A percentile compares a stretch with the other conserved stretches of the same genome.
These are phyloP conservation scores for Cyprinus carpio DNA, from an alignment of 2,113 vertebrate genomes.

Conservation along the genomic window DNA sequence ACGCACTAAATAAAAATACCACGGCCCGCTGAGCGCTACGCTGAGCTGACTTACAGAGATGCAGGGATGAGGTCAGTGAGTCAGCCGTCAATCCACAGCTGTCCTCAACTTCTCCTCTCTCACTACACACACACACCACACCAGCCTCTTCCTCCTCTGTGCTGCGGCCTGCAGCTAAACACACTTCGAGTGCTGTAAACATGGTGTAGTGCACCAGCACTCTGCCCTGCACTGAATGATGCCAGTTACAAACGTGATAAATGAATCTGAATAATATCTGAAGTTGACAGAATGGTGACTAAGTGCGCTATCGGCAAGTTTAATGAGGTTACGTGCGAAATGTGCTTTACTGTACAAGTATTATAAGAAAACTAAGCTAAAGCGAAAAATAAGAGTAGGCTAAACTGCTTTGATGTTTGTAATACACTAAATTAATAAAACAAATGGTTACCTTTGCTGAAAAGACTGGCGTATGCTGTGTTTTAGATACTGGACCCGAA, in stretches of 20 bases:
- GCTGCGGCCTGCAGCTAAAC: conserved; percentile 32
- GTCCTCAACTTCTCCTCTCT: conserved; percentile 34
- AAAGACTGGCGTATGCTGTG: background rate
- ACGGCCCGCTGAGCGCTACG: no score
- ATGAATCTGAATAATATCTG: background rate
- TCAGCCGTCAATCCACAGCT: conserved; percentile 50
- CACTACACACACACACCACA: background rate
- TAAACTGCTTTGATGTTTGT: background rate
- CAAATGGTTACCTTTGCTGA: background rate
- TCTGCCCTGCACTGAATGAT: conserved; percentile 23
- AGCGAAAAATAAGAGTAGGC: background rate
- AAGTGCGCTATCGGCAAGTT: background rate
- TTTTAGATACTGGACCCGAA: background rate
- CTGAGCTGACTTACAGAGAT: no score
- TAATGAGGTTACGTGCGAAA: background rate
- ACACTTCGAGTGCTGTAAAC: conserved; percentile 3
- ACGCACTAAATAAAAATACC: no score
- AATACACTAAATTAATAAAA: background rate
- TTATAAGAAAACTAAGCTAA: background rate
- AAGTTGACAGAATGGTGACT: no score
- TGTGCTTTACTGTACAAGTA: background rate
- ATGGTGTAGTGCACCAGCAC: background rate
- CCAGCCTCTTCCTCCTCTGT: background rate
- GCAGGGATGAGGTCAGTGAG: conserved; percentile 46
- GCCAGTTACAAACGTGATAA: background rate